Conservation (phyloP, 2,888 invertebrate species). For the Ditula angustiorana region DNA sequence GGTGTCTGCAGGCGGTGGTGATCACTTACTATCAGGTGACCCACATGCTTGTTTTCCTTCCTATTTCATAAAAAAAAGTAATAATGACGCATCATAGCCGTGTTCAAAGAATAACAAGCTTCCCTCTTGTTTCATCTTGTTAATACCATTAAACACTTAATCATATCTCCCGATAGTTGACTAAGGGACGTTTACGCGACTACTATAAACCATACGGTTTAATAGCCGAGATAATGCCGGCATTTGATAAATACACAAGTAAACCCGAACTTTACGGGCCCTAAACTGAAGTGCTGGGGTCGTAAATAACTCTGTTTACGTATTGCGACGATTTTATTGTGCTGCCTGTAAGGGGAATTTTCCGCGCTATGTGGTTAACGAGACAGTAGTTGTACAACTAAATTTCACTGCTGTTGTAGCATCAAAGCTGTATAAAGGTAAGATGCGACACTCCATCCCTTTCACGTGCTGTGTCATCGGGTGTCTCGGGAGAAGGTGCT, state of each 20-base stretch:
- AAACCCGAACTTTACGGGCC: constrained; percentile 32
- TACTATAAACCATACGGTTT: constrained; percentile 35
- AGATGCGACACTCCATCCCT: no score
- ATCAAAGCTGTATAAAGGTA: no score
- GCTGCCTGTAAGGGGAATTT: constrained; percentile 19
- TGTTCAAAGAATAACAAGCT: neutral
- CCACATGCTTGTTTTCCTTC: no score
- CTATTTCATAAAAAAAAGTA: no score
- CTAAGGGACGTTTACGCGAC: constrained; percentile 18
- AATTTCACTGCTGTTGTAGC: constrained; percentile 25
- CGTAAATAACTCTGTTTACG: constrained; percentile 36
- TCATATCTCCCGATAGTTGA: constrained; percentile 2
- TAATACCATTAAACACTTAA: neutral
- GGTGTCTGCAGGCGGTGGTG: no score
- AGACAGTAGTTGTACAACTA: no score
- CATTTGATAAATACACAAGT: constrained; percentile 36
- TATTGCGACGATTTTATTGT: constrained; percentile 33
- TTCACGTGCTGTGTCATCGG: no score
- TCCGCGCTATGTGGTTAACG: constrained; percentile 3
- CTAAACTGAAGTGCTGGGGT: constrained; percentile 28
- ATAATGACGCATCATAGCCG: no score
- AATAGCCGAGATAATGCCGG: constrained; percentile 30
- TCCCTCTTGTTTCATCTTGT: neutral
- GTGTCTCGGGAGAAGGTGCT: no score
- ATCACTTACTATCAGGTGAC: no score